These are phyloP conservation scores for Uloborus diversus DNA, from an alignment of 1,140 invertebrate genomes.

Conservation along the genomic window DNA sequence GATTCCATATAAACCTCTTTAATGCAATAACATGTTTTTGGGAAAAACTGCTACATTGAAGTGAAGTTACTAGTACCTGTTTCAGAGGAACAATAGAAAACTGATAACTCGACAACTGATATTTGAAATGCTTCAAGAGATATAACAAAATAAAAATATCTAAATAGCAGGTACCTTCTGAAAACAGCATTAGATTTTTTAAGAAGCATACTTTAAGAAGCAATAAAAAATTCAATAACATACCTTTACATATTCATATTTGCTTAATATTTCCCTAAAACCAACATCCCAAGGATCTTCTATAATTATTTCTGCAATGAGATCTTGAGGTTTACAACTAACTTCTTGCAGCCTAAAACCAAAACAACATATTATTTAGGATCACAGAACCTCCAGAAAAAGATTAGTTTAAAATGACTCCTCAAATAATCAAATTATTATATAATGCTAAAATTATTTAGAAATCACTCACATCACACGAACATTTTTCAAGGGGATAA, in stretches of 20 bases:
- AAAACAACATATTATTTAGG: background rate
- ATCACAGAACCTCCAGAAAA: background rate
- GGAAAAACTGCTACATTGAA: too few relatives aligned
- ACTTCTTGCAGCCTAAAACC: conserved; percentile 90
- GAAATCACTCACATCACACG: background rate
- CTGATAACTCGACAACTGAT: too few relatives aligned
- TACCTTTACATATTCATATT: conserved; percentile 79
- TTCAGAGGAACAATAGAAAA: too few relatives aligned
- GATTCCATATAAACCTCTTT: too few relatives aligned
- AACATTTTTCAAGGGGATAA: background rate
- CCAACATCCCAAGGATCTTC: conserved; percentile 85
- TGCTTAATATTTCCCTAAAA: conserved; percentile 74
- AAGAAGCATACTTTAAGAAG: background rate
- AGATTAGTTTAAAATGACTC: background rate
- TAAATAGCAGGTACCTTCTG: background rate
- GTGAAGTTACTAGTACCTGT: too few relatives aligned
- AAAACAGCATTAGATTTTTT: background rate
- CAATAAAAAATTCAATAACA: too few relatives aligned
- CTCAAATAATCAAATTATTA: background rate
- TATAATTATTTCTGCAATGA: conserved; percentile 80
- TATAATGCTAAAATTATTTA: background rate
- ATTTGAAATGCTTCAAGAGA: too few relatives aligned
- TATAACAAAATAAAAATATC: too few relatives aligned
- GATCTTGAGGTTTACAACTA: conserved; percentile 85
- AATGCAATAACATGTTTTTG: too few relatives aligned